These are phyloP conservation scores for Callinectes sapidus DNA, from an alignment of 2,888 invertebrate genomes.

Conservation along the genomic window DNA sequence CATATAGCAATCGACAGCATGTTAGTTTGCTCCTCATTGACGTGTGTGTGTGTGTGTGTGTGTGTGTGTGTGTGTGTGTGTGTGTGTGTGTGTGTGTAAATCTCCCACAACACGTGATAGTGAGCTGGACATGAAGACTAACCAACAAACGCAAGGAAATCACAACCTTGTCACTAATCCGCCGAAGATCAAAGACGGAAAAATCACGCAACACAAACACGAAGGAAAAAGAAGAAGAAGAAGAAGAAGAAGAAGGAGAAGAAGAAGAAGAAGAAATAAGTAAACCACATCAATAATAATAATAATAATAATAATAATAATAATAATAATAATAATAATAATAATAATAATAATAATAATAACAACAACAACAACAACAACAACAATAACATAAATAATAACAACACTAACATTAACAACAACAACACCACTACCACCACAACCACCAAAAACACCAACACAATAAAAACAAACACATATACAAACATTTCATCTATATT, in stretches of 20 bases:
- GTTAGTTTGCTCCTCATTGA: neutral
- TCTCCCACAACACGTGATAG: neutral
- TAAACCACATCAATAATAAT: neutral
- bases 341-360: too few species aligned
- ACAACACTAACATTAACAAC: neutral
- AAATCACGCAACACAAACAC: neutral
- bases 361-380: too few species aligned
- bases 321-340: too few species aligned
- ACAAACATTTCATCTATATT: slow-evolving; percentile 1
- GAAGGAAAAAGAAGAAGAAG: too few species aligned
- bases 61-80: slow-evolving; percentile 34
- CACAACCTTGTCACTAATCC: neutral
- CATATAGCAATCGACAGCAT: slow-evolving; percentile 1
- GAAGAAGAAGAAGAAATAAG: neutral
- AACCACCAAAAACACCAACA: neutral
- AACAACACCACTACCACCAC: neutral
- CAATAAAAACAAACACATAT: neutral
- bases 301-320: too few species aligned
- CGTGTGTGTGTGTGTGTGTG: slow-evolving; percentile 39
- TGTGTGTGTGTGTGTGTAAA: neutral
- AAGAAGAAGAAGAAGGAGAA: too few species aligned
- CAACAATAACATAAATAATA: too few species aligned
- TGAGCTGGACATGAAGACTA: neutral
- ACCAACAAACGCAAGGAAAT: neutral
- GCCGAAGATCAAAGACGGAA: neutral